Percentiles rank a stretch among this genome's conserved stretches.
Evolutionary conservation across 2,888 invertebrate genomes (phyloP).

Genomic region (Pedicia rivosa): DNA sequence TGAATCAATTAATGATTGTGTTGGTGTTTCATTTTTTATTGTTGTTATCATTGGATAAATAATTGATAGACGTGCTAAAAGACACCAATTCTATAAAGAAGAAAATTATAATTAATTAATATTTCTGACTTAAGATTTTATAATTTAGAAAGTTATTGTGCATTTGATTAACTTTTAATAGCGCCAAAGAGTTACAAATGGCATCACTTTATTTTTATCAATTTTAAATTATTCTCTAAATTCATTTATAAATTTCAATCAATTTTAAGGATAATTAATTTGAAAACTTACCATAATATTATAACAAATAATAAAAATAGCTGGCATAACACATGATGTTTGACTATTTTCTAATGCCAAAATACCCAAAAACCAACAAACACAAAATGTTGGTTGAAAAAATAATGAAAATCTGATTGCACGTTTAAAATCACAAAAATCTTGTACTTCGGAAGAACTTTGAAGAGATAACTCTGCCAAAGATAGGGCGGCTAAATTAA

Average conservation of each 20-base stretch:
- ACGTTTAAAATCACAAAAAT: slow-evolving; percentile 40
- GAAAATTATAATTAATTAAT: not conserved
- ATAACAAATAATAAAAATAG: slow-evolving; percentile 39
- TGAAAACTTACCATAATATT: slow-evolving; percentile 39
- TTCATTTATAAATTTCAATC: slow-evolving; percentile 1
- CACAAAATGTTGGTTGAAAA: slow-evolving; percentile 52
- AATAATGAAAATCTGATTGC: slow-evolving; percentile 45
- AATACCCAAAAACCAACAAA: slow-evolving; percentile 60
- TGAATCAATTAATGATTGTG: not conserved
- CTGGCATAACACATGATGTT: slow-evolving; percentile 38
- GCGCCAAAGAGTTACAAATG: not conserved
- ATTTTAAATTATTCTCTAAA: slow-evolving; percentile 1
- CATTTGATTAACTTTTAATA: slow-evolving; percentile 2
- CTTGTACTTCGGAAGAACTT: slow-evolving; percentile 31
- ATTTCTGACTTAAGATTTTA: not conserved
- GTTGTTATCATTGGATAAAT: not conserved
- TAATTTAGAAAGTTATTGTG: not conserved
- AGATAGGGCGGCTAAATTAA: slow-evolving; percentile 31
- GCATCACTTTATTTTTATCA: not conserved
- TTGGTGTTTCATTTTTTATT: slow-evolving; percentile 5
- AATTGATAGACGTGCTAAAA: slow-evolving; percentile 7
- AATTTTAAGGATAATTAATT: too few species aligned
- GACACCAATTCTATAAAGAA: slow-evolving; percentile 12
- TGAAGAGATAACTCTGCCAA: slow-evolving; percentile 35
- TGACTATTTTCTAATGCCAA: slow-evolving; percentile 52